These are phyloP conservation scores for Fratercula arctica DNA, from an alignment of 2,797 vertebrate genomes.

Conservation along the genomic window DNA sequence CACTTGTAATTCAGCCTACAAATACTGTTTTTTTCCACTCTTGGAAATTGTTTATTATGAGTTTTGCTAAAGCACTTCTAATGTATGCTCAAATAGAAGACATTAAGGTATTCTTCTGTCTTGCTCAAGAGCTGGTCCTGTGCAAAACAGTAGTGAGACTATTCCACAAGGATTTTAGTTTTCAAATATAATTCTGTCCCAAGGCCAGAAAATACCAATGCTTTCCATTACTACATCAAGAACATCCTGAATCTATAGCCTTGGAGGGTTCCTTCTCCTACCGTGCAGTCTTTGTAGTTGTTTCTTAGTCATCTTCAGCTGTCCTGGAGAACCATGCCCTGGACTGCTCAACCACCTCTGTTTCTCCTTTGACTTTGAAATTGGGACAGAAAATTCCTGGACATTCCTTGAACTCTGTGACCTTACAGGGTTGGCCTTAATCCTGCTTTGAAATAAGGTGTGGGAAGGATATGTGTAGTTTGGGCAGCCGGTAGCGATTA, in stretches of 20 bases:
- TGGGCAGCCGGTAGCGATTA: neutral
- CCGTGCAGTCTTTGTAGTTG: accelerated
- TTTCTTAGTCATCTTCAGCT: neutral
- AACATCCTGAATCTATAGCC: neutral
- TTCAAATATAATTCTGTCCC: neutral
- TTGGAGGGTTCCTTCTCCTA: neutral
- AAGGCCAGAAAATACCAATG: neutral
- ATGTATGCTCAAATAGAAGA: neutral
- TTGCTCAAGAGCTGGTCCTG: neutral
- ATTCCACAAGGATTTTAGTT: neutral
- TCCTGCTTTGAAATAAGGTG: neutral
- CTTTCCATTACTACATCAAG: neutral
- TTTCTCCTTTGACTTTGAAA: neutral
- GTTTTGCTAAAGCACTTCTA: neutral
- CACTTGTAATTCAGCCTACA: neutral
- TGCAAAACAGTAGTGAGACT: neutral
- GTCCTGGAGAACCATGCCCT: neutral
- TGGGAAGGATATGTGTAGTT: neutral
- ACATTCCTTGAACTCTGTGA: neutral
- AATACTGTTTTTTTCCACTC: neutral
- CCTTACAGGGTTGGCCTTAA: neutral
- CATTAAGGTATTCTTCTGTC: neutral
- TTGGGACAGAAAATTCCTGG: neutral
- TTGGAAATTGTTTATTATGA: neutral
- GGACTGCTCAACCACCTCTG: neutral